phyloP scores from a whole-genome alignment of 2,113 vertebrate genomes.

The Prolemur simus region DNA sequence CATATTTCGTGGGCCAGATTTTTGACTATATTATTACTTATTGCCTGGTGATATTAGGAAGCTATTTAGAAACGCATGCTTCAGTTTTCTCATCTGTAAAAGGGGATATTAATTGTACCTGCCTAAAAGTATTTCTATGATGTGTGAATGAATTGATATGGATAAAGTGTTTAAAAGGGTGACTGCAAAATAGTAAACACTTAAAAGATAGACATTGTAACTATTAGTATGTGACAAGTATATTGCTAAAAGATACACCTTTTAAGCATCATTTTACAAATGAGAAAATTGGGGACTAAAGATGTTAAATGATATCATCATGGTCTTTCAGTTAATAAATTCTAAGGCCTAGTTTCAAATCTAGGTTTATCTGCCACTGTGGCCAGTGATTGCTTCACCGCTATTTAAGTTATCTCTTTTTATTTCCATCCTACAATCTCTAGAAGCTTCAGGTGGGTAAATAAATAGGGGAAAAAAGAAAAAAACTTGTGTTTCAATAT shows the following conservation, averaged over 20 bases:
- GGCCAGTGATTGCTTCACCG: background rate
- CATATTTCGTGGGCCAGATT: background rate
- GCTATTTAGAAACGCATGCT: background rate
- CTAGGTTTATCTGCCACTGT: background rate
- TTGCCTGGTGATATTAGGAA: background rate
- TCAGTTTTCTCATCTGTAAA: background rate
- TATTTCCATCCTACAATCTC: background rate
- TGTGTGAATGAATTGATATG: background rate
- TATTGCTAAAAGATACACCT: background rate
- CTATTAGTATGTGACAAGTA: background rate
- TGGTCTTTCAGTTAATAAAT: background rate
- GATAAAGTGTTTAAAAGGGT: background rate
- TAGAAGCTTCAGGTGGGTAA: background rate
- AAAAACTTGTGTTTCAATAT: background rate
- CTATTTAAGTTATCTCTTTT: background rate
- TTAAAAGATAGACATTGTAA: background rate
- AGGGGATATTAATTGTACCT: background rate
- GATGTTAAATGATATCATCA: background rate
- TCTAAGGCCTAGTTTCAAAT: background rate
- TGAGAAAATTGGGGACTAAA: background rate
- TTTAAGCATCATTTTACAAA: background rate
- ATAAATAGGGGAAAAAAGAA: background rate
- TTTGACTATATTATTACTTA: background rate
- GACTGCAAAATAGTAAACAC: background rate
- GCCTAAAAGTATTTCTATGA: background rate